Conservation (phyloP, 2,113 vertebrate genomes). For the Rhinolophus ferrumequinum region DNA sequence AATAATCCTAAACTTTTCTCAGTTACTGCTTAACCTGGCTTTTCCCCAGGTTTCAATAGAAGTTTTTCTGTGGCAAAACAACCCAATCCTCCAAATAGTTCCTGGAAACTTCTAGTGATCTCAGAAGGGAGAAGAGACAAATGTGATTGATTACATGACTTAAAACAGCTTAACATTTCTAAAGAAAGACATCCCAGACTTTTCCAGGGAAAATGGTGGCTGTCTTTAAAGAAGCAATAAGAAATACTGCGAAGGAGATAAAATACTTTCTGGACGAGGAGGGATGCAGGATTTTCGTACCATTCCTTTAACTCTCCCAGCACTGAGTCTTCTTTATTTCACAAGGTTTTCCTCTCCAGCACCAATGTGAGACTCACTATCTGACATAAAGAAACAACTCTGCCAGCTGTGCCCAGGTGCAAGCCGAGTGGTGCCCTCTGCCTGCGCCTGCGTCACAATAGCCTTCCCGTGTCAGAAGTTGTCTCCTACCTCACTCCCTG, state of each 20-base stretch:
- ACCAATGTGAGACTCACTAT: neutral
- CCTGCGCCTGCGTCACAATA: rapidly evolving
- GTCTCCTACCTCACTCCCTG: neutral
- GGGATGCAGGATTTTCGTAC: neutral
- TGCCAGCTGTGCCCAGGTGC: neutral
- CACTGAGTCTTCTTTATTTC: neutral
- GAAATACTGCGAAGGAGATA: neutral
- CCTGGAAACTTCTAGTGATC: neutral
- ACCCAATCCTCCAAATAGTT: neutral
- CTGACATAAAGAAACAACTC: neutral
- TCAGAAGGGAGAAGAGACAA: neutral
- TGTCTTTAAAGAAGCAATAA: neutral
- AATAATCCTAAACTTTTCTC: neutral
- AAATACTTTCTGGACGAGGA: neutral
- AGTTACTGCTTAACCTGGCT: neutral
- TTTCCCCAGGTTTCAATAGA: neutral
- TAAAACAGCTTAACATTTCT: neutral
- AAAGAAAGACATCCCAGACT: neutral
- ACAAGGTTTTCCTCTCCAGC: neutral
- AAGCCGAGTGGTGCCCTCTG: neutral
- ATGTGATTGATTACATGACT: neutral
- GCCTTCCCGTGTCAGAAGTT: neutral
- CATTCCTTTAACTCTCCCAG: neutral
- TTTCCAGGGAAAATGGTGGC: neutral
- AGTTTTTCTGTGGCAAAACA: neutral